A percentile compares a stretch with the other conserved stretches of the same genome.
Evolutionary conservation across 2,113 vertebrate genomes (phyloP).

Genomic region (Lophochroa leadbeateri): DNA sequence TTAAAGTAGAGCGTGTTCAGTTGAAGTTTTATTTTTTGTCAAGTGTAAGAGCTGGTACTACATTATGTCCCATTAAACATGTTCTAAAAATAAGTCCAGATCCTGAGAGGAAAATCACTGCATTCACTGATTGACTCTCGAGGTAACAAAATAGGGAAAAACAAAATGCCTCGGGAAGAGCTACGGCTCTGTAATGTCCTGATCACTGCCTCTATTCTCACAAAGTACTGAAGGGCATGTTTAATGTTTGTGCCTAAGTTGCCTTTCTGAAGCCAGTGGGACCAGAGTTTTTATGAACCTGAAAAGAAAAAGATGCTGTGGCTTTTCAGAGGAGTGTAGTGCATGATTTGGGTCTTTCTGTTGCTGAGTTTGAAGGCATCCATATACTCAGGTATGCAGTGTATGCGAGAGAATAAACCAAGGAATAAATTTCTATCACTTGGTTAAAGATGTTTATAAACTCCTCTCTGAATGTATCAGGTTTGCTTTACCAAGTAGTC

Average conservation of each 20-base stretch:
- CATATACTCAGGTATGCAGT: not conserved
- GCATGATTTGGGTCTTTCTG: not conserved
- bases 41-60: not conserved
- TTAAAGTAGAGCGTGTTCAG: not conserved
- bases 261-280: not conserved
- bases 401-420: not conserved
- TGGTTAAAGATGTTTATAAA: not conserved
- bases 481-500: not conserved
- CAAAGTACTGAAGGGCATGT: not conserved
- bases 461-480: not conserved
- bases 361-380: not conserved
- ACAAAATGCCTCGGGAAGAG: not conserved
- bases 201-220: not conserved
- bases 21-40: conserved; percentile 32
- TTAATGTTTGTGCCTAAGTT: not conserved
- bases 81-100: conserved; percentile 11
- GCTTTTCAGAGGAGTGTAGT: not conserved
- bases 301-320: not conserved
- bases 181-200: not conserved
- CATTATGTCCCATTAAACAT: conserved; percentile 15
- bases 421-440: not conserved
- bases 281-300: not conserved
- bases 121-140: not conserved
- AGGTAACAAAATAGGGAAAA: not conserved
- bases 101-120: not conserved